phyloP scores from a whole-genome alignment of 1,140 invertebrate species.

The Monomorium pharaonis region DNA sequence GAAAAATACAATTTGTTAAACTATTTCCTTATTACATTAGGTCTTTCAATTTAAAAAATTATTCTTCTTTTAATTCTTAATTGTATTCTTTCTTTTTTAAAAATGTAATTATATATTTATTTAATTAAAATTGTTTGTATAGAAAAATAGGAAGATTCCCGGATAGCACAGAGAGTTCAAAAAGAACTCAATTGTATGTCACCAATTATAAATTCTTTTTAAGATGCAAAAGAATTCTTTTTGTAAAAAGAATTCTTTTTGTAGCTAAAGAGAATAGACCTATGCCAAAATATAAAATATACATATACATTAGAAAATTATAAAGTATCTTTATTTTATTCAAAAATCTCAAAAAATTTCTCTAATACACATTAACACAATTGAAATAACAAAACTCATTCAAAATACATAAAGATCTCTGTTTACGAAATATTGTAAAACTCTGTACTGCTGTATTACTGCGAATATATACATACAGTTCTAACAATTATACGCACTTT shows the following conservation, averaged over 20 bases:
- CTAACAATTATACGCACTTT: neutral
- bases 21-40: neutral
- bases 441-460: neutral
- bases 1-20: neutral
- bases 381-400: neutral
- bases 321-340: slow-evolving; percentile 4
- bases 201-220: too few relatives aligned
- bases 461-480: neutral
- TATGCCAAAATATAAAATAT: neutral
- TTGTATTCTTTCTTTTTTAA: neutral
- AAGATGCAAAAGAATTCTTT: too few relatives aligned
- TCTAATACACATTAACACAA: neutral
- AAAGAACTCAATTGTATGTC: too few relatives aligned
- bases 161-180: too few relatives aligned
- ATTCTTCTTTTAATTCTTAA: neutral
- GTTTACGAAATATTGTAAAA: neutral
- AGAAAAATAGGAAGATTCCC: neutral
- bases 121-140: neutral
- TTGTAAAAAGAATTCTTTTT: too few relatives aligned
- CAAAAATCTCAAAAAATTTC: neutral
- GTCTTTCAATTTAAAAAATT: neutral
- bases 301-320: neutral
- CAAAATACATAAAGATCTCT: neutral
- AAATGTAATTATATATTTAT: neutral
- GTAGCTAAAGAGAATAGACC: neutral